phyloP scores from a whole-genome alignment of 2,797 vertebrate genomes.

The Pelobates cultripes region DNA sequence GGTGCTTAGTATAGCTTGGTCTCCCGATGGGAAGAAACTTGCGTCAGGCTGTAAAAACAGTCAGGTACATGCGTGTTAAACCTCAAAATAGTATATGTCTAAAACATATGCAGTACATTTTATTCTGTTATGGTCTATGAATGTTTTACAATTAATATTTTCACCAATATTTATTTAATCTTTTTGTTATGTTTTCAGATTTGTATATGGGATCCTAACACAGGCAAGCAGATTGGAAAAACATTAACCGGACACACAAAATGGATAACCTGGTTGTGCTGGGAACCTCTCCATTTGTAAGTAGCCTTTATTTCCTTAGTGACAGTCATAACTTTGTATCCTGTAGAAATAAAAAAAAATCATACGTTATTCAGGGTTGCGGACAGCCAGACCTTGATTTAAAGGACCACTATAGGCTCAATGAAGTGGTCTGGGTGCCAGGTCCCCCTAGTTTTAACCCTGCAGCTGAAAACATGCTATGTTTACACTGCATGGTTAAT shows the following conservation, averaged over 20 bases:
- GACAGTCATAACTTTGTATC: no score
- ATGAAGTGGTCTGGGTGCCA: no score
- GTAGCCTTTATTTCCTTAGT: neutral
- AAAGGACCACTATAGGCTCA: no score
- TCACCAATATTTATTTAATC: neutral
- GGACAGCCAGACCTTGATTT: no score
- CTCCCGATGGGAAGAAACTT: conserved; percentile 92
- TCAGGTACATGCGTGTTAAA: conserved; percentile 72
- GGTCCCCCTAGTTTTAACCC: no score
- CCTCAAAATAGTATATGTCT: no score
- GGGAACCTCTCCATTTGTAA: conserved; percentile 94
- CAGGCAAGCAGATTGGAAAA: conserved; percentile 86
- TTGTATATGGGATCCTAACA: conserved; percentile 93
- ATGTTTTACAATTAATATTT: neutral
- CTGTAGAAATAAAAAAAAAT: neutral
- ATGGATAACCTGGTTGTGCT: conserved; percentile 96
- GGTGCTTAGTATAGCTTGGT: conserved; percentile 95
- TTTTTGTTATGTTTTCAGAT: conserved; percentile 73
- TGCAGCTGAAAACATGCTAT: no score
- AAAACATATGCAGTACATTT: no score
- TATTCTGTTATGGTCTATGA: no score
- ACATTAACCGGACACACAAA: conserved; percentile 87
- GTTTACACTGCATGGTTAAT: no score
- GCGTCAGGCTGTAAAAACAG: conserved; percentile 93
- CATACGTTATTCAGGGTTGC: no score